These are phyloP conservation scores for Galeopsomyia nigrocyanea DNA, from an alignment of 2,888 invertebrate species.

Conservation along the genomic window DNA sequence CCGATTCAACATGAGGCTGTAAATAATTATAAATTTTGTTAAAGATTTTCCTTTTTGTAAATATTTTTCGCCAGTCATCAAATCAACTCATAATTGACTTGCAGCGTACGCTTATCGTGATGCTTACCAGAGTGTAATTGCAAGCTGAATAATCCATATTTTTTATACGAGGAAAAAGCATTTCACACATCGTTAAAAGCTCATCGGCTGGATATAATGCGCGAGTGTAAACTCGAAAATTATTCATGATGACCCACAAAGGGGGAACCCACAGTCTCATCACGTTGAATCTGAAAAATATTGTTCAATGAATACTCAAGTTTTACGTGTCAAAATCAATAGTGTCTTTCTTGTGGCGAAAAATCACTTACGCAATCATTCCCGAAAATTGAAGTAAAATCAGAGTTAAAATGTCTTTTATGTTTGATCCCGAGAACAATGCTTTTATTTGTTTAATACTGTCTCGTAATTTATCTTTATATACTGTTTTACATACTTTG, in stretches of 20 bases:
- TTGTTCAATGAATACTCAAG: background rate
- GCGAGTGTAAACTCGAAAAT: slow-evolving; percentile 62
- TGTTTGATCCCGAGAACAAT: slow-evolving; percentile 76
- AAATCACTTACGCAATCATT: slow-evolving; percentile 75
- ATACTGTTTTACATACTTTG: slow-evolving; percentile 3
- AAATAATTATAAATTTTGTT: slow-evolving; percentile 35
- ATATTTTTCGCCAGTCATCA: too few relatives aligned
- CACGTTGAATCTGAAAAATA: slow-evolving; percentile 71
- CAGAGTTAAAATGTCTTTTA: slow-evolving; percentile 75
- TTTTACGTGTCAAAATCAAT: background rate
- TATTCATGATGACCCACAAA: slow-evolving; percentile 73
- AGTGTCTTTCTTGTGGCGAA: background rate
- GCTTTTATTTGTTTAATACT: slow-evolving; percentile 72
- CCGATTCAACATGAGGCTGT: slow-evolving; percentile 59
- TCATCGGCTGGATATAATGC: slow-evolving; percentile 52
- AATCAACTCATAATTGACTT: too few relatives aligned
- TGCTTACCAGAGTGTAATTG: slow-evolving; percentile 46
- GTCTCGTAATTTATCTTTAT: slow-evolving; percentile 23
- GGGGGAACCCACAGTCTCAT: slow-evolving; percentile 75
- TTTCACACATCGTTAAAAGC: slow-evolving; percentile 68
- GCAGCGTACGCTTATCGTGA: background rate
- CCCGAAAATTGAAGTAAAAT: slow-evolving; percentile 77
- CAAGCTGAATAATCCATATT: slow-evolving; percentile 35
- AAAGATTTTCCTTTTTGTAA: background rate
- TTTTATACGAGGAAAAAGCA: slow-evolving; percentile 57